Evolutionary conservation across 2,888 invertebrate species (phyloP).

Genomic region (Drosophila meridiana): DNA sequence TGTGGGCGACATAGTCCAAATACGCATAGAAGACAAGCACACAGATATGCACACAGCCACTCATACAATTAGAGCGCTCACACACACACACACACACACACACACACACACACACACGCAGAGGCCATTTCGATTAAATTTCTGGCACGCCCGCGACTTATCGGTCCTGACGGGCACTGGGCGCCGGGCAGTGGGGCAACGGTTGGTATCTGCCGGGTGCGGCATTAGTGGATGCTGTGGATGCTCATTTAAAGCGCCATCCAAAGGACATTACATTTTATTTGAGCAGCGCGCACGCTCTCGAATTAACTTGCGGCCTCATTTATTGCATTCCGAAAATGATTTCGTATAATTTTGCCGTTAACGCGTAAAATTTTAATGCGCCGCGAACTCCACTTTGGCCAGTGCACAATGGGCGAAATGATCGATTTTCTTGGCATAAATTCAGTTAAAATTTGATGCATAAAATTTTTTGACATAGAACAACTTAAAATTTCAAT

Average conservation of each 20-base stretch:
- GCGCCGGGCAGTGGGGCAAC: background rate
- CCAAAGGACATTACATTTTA: slow-evolving; percentile 52
- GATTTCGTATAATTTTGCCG: slow-evolving; percentile 62
- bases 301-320: slow-evolving; percentile 63
- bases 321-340: slow-evolving; percentile 64
- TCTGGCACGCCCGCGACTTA: slow-evolving; percentile 51
- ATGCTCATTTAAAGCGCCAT: slow-evolving; percentile 51
- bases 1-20: background rate
- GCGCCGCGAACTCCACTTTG: slow-evolving; percentile 7
- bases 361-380: slow-evolving; percentile 58
- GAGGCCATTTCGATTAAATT: slow-evolving; percentile 55
- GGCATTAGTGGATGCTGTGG: slow-evolving; percentile 5
- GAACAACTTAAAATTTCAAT: too few species aligned
- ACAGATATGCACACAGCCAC: background rate
- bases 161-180: slow-evolving; percentile 22
- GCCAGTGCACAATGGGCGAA: background rate
- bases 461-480: too few species aligned
- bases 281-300: slow-evolving; percentile 29
- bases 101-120: background rate
- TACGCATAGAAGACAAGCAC: slow-evolving; percentile 1
- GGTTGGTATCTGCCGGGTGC: background rate
- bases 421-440: background rate
- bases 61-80: background rate
- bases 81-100: background rate
- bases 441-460: background rate